Base-by-base conservation (phyloP, 2,113 vertebrate genomes). In the Leucoraja erinaceus region DNA sequence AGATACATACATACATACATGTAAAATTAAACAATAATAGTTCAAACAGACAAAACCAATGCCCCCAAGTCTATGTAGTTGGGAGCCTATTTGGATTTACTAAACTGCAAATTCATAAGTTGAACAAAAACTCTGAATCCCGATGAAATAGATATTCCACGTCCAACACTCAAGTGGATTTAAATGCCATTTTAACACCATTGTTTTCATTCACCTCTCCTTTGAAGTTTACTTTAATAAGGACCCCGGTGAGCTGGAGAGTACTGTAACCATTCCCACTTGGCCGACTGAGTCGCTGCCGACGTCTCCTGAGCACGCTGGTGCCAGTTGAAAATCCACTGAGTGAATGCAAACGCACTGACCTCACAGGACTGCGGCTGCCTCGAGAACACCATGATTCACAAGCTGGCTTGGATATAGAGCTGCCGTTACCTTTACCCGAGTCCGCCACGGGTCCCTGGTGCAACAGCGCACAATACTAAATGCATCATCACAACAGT, bases 191-290 rank as follows among this genome's bases (percentile, higher is more conserved):
- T 86, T 86, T 31, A 0, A 0, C n/a, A 11, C 56, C 59, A 86
- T 63, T 63, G 28, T n/a, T 86, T 86, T 31, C 31, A 86, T 63
- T 86, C 83, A 63, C 59, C 83, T 63, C n/a, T 86, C 83, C 56
- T 31, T 63, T 86, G 28, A 63, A 86, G 18, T 63, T n/a, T n/a
- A 61, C 83, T 63, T 31, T 63, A 86, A 86, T 63, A n/a, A 63
- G 28, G 0, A 63, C 56, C 61, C 83, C 6, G 28, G 11, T 61
- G 56, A 61, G 56, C 56, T 59, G 56, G 10, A 86, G 54, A 5
- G 79, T 54, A 83, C 56, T 61, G 20, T n/a, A 84, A 84, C 81
- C n/a, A 84, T 61, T 84, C 81, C 56, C 81, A 84, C n/a, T 84
- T 59, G 54, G 56, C 83, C 83, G 63, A 86, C 31, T n/a, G 56